These are phyloP conservation scores for Gonioctena quinquepunctata DNA, from an alignment of 1,140 invertebrate genomes.

Conservation along the genomic window DNA sequence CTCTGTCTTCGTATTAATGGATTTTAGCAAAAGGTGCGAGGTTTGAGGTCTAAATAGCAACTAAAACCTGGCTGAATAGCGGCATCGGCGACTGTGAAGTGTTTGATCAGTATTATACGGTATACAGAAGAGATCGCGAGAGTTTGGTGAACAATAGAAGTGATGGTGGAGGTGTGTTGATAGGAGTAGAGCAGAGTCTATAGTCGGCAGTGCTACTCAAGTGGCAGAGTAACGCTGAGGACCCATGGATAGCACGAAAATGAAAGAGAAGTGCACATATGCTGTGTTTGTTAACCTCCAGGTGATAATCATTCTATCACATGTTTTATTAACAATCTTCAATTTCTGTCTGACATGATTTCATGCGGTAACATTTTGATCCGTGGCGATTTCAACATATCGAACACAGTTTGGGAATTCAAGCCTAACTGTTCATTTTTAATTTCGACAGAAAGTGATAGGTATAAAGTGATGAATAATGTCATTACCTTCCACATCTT, in stretches of 20 bases:
- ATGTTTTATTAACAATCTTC: not conserved
- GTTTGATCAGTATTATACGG: slow-evolving; percentile 27
- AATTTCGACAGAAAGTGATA: not conserved
- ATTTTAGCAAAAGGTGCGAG: too few species aligned
- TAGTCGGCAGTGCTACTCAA: not conserved
- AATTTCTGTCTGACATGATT: not conserved
- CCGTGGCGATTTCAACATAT: not conserved
- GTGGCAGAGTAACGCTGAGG: slow-evolving; percentile 15
- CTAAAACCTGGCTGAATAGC: slow-evolving; percentile 37
- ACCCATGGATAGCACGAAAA: slow-evolving; percentile 2
- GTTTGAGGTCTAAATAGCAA: too few species aligned
- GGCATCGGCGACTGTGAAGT: slow-evolving; percentile 17
- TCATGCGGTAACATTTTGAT: not conserved
- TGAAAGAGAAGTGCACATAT: not conserved
- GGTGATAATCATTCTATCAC: not conserved
- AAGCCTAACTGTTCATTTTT: not conserved
- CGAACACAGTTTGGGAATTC: not conserved
- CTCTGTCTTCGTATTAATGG: too few species aligned
- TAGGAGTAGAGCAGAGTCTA: slow-evolving; percentile 26
- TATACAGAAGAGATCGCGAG: slow-evolving; percentile 35
- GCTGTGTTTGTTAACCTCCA: slow-evolving; percentile 12
- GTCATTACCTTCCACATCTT: not conserved
- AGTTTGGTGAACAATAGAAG: slow-evolving; percentile 4
- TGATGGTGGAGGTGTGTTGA: slow-evolving; percentile 40
- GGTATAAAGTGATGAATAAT: not conserved